These are phyloP conservation scores for Anthrax anthrax DNA, from an alignment of 2,888 invertebrate species.

Conservation along the genomic window DNA sequence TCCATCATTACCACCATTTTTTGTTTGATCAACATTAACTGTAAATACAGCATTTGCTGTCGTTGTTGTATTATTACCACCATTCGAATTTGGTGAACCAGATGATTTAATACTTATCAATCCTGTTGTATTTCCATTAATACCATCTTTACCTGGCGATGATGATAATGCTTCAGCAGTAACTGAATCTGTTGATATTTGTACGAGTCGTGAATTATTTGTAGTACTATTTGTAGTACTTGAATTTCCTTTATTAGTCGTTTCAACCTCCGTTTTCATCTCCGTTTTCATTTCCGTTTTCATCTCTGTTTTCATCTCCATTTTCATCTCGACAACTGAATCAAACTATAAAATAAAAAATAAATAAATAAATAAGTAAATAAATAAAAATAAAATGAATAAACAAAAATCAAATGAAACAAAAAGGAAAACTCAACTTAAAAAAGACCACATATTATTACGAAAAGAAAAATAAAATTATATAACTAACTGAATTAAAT, in stretches of 20 bases:
- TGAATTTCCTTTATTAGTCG: not conserved
- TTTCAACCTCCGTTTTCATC: not conserved
- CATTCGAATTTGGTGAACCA: not conserved
- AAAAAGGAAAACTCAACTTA: too few relatives aligned
- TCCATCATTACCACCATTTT: not conserved
- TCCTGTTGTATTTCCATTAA: not conserved
- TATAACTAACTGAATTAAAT: too few relatives aligned
- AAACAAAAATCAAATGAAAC: not conserved
- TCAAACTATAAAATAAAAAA: slow-evolving; percentile 9
- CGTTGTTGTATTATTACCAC: not conserved
- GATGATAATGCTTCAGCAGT: not conserved
- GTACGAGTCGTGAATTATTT: not conserved
- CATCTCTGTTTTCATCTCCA: not conserved
- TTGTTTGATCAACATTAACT: not conserved
- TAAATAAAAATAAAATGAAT: slow-evolving; percentile 4
- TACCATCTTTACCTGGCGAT: not conserved
- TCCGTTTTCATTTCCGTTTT: slow-evolving; percentile 5
- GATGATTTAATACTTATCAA: not conserved
- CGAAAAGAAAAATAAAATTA: too few relatives aligned
- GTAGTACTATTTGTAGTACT: too few relatives aligned
- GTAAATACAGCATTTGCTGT: not conserved
- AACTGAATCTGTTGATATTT: not conserved
- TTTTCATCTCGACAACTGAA: slow-evolving; percentile 10
- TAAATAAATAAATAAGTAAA: slow-evolving; percentile 4
- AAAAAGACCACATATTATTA: too few relatives aligned